These are phyloP conservation scores for Etheostoma perlongum DNA, from an alignment of 2,797 vertebrate genomes.

Conservation along the genomic window DNA sequence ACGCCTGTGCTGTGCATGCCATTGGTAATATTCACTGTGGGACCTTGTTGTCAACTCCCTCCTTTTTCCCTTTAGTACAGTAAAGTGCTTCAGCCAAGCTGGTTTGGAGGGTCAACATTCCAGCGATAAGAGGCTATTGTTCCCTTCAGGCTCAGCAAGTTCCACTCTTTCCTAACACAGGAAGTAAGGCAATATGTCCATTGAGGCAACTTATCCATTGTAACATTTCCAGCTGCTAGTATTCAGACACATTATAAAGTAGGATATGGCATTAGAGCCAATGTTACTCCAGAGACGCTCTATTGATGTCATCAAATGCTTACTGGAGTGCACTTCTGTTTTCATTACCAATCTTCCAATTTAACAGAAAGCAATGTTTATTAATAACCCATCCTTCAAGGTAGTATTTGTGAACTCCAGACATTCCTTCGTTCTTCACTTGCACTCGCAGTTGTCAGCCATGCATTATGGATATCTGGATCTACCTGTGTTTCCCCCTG, in stretches of 20 bases:
- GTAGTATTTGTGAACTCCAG: slow-evolving; percentile 30
- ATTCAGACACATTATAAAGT: slow-evolving; percentile 16
- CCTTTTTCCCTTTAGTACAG: slow-evolving; percentile 17
- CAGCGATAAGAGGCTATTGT: slow-evolving; percentile 71
- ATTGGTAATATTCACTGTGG: slow-evolving; percentile 30
- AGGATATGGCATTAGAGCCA: slow-evolving; percentile 26
- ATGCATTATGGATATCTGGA: slow-evolving; percentile 72
- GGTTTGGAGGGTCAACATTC: slow-evolving; percentile 70
- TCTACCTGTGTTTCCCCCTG: slow-evolving; percentile 55
- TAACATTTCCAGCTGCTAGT: slow-evolving; percentile 54
- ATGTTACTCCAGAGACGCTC: slow-evolving; percentile 4
- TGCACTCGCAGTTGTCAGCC: slow-evolving; percentile 48
- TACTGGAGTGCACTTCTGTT: background rate
- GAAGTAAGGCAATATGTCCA: slow-evolving; percentile 70
- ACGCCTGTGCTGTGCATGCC: slow-evolving; percentile 21
- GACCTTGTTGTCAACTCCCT: slow-evolving; percentile 29
- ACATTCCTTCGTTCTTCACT: slow-evolving; percentile 45
- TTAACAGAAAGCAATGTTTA: background rate
- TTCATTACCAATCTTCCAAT: background rate
- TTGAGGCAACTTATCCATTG: slow-evolving; percentile 48
- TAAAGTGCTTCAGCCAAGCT: slow-evolving; percentile 31
- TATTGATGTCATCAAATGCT: background rate
- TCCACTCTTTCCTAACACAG: slow-evolving; percentile 70
- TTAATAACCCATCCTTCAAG: slow-evolving; percentile 29
- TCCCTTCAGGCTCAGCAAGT: slow-evolving; percentile 52